Conservation (phyloP, 2,113 vertebrate genomes). For the Struthidea cinerea region DNA sequence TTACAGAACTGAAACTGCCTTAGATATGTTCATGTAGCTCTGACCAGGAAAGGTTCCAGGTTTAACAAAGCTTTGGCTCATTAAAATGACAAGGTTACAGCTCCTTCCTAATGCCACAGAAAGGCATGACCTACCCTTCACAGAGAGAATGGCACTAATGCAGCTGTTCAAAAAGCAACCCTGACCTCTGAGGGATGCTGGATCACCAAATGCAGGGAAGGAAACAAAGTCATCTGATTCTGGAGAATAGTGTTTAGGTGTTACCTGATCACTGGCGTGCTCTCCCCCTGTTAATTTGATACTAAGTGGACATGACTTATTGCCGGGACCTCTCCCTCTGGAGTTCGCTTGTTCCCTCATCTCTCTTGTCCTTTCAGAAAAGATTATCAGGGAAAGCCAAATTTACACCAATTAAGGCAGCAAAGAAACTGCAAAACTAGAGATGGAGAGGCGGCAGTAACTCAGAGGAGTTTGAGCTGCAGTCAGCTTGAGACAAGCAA, state of each 20-base stretch:
- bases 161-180: neutral
- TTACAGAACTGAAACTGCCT: neutral
- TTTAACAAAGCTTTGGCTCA: neutral
- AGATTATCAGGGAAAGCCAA: conserved; percentile 15
- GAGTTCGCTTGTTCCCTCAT: neutral
- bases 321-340: neutral
- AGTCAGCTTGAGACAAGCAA: neutral
- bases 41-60: neutral
- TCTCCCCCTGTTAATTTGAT: neutral
- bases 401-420: neutral
- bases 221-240: conserved; percentile 31
- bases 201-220: neutral
- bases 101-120: neutral
- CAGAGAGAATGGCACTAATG: neutral
- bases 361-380: neutral
- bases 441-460: neutral
- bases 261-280: neutral
- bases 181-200: neutral
- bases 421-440: neutral
- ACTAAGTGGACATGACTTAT: neutral
- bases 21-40: neutral
- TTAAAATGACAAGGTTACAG: neutral
- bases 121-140: neutral
- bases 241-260: neutral
- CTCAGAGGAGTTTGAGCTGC: neutral